Base-by-base conservation (phyloP, 2,113 vertebrate genomes). In the Gorsachius goisagi region DNA sequence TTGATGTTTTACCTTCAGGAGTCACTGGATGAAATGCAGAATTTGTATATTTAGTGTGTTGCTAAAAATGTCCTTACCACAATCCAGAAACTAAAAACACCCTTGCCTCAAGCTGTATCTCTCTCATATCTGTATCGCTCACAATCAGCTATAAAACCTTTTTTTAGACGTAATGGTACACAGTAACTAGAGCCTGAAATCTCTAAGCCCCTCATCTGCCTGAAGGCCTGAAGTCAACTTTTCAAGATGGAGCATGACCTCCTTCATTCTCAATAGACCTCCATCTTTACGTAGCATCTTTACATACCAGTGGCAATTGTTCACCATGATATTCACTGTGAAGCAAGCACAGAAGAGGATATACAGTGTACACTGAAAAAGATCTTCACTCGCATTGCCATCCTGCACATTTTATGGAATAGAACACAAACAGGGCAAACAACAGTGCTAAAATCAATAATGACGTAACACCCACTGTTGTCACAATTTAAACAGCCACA, bases 111-210 rank as follows among this genome's bases (percentile, higher is more conserved):
- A 89, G 89, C 93, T 89, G 21, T 92, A 86, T 93, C 85, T 83
- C 88, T 90, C 85, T 88, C 76, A 72, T 93, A 95, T 90, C 68
- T 95, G 19, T 64, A 59, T 86, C 88, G 68, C 32, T 92, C 72
- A 93, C 64, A 81, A 89, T 93, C 79, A 64, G 76, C 75, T 93
- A 75, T 77, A 90, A 96, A 90, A 74, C 47, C 79, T 77, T 96
- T 92, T 97, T 94, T 88, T 92, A 92, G 80, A 52, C 52, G 45
- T 96, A 92, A 91, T 88, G 85, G 89, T 86, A 80, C 30, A 69
- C 39, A 60, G 83, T 89, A 95, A 96, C 64, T 95, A 89, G 85
- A 94, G 96, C 85, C 95, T 96, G 95, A 94, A 96, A 96, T 95
- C 90, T 95, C 85, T 88, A 89, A 89, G 39, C 60, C 35, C 83